Percentiles rank a stretch among this genome's conserved stretches.
These are phyloP conservation scores for Bathynomus jamesi DNA, from an alignment of 1,140 invertebrate genomes.

Conservation along the genomic window DNA sequence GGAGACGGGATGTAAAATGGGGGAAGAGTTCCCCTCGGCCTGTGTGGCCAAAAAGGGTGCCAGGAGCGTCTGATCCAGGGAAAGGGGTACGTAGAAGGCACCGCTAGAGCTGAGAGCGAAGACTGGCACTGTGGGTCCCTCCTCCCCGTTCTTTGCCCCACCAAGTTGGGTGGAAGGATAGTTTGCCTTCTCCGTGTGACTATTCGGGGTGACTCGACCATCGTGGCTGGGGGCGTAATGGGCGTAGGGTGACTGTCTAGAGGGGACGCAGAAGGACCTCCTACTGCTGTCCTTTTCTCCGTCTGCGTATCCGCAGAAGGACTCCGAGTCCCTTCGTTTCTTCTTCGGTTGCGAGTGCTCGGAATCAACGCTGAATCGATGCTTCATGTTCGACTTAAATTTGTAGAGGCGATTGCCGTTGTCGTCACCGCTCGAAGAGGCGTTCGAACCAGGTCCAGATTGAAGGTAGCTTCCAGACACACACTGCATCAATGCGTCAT, in stretches of 20 bases:
- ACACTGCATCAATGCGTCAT: slow-evolving; percentile 17
- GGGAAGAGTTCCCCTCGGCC: slow-evolving; percentile 39
- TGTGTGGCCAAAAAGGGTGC: slow-evolving; percentile 56
- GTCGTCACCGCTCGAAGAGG: slow-evolving; percentile 26
- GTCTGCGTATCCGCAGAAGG: slow-evolving; percentile 26
- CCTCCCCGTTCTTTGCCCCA: slow-evolving; percentile 12
- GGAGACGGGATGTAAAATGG: slow-evolving; percentile 77
- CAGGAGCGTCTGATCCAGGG: slow-evolving; percentile 68
- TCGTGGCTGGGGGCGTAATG: not conserved
- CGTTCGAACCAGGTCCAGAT: slow-evolving; percentile 28
- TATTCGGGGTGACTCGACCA: slow-evolving; percentile 6
- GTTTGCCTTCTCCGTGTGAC: not conserved
- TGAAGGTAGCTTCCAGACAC: slow-evolving; percentile 15
- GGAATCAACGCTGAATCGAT: slow-evolving; percentile 55
- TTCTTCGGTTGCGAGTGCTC: slow-evolving; percentile 37
- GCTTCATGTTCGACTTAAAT: slow-evolving; percentile 90
- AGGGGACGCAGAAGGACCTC: not conserved
- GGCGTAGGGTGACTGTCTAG: not conserved
- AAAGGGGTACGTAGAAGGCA: slow-evolving; percentile 82
- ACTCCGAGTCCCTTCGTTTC: slow-evolving; percentile 26
- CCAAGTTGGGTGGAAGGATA: slow-evolving; percentile 4
- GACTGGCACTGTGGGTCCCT: slow-evolving; percentile 53
- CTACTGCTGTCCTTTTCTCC: slow-evolving; percentile 28
- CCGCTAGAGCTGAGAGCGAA: slow-evolving; percentile 75
- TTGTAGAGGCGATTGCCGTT: slow-evolving; percentile 52